Base-by-base conservation (phyloP, 2,888 invertebrate species). In the Spatulosminthurus flaviceps region DNA sequence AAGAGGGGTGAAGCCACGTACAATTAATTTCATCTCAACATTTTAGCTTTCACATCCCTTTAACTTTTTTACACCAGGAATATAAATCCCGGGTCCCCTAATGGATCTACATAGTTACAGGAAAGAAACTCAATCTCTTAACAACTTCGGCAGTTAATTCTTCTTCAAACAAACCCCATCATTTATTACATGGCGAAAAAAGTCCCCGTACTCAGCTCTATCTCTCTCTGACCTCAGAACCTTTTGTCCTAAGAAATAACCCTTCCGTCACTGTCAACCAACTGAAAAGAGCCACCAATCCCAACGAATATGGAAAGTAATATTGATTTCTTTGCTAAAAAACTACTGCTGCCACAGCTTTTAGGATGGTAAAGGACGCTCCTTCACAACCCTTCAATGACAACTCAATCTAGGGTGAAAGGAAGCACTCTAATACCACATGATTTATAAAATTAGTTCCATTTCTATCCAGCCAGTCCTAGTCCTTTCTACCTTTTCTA, bases 81-180 rank as follows among this genome's bases (percentile, higher is more conserved):
- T 11, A 51, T 51, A 51, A 51, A 51, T 51, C 51, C 51, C 51
- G 16, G 16, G 5, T 51, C n/a, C 16, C 16, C 16, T 51, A 13
- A 51, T n/a, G n/a, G n/a, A n/a, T n/a, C n/a, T n/a, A n/a, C n/a
- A n/a, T n/a, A n/a, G n/a, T n/a, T n/a, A n/a, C n/a, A n/a, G n/a
- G n/a, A n/a, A n/a, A n/a, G n/a, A n/a, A 19, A 51, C 2, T n/a
- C 1, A n/a, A 1, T 51, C 16, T 19, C 51, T 13, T 4, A 51
- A n/a, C 51, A 51, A 51, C 51, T 19, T 51, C 16, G n/a, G 9
- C 19, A 51, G 19, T 51, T 51, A 51, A 51, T 51, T 21, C 29
- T 69, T 69, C 19, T 21, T 34, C 34, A 69, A 69, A 69, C 69
- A 69, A 69, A 69, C 29, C 26, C n/a, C 29, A 29, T 69, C 28